These are phyloP conservation scores for Mesembrinibis cayennensis DNA, from an alignment of 2,113 vertebrate genomes.

Conservation along the genomic window DNA sequence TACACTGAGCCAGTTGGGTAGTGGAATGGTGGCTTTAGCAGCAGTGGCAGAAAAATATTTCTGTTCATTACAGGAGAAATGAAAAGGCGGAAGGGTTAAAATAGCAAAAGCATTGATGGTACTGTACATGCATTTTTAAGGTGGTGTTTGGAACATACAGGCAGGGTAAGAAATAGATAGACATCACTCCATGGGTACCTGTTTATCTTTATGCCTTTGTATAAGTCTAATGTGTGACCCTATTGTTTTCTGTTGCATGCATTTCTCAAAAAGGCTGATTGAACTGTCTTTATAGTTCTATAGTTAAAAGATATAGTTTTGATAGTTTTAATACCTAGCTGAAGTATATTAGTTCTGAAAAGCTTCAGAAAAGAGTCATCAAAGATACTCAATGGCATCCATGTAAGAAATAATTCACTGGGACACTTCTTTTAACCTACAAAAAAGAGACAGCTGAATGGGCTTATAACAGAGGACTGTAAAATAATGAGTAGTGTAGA, in stretches of 20 bases:
- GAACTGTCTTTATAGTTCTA: not conserved
- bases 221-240: not conserved
- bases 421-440: conserved; percentile 4
- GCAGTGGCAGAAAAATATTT: not conserved
- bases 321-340: not conserved
- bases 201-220: not conserved
- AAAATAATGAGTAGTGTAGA: conserved; percentile 11
- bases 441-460: not conserved
- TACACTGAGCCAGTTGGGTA: not conserved
- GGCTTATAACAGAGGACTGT: not conserved
- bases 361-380: not conserved
- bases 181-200: not conserved
- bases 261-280: not conserved
- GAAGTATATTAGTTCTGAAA: not conserved
- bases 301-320: not conserved
- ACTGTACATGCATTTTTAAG: not conserved
- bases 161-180: not conserved
- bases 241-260: not conserved
- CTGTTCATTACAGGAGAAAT: not conserved
- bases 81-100: not conserved
- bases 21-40: not conserved
- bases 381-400: not conserved
- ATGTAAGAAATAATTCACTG: conserved; percentile 48
- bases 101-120: not conserved
- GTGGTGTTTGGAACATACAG: not conserved